Conservation (phyloP, 1,140 invertebrate species). For the Eriosoma lanigerum region DNA sequence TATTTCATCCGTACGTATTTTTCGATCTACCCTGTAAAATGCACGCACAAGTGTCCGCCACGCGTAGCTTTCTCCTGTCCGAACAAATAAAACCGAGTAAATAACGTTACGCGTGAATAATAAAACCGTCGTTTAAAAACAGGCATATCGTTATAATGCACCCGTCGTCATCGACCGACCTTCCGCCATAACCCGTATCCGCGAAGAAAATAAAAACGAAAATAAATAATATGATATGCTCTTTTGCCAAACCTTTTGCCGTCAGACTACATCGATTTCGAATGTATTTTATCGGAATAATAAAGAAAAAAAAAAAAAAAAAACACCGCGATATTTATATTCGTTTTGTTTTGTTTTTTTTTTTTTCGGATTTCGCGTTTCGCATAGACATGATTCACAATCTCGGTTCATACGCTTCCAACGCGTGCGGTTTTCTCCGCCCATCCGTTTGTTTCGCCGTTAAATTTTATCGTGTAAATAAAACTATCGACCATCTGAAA, state of each 20-base stretch:
- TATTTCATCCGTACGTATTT: background rate
- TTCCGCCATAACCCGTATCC: too few species aligned
- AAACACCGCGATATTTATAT: constrained; percentile 14
- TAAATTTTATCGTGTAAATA: constrained; percentile 21
- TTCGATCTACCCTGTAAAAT: background rate
- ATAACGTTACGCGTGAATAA: background rate
- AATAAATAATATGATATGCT: too few species aligned
- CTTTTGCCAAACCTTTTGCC: too few species aligned
- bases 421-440: background rate
- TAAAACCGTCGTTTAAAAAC: constrained; percentile 25
- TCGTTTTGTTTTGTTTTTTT: constrained; percentile 30
- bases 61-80: background rate
- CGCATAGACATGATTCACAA: background rate
- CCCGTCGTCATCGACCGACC: background rate
- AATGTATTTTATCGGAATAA: constrained; percentile 28
- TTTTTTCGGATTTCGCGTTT: background rate
- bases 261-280: background rate
- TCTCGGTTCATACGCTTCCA: background rate
- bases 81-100: too few species aligned
- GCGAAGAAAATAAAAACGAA: too few species aligned
- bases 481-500: too few species aligned
- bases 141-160: background rate
- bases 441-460: background rate
- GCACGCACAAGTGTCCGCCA: background rate
- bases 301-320: too few species aligned